Percentiles rank a stretch among this genome's conserved stretches.
phyloP scores from a whole-genome alignment of 2,113 vertebrate genomes.

The Sceloporus undulatus region DNA sequence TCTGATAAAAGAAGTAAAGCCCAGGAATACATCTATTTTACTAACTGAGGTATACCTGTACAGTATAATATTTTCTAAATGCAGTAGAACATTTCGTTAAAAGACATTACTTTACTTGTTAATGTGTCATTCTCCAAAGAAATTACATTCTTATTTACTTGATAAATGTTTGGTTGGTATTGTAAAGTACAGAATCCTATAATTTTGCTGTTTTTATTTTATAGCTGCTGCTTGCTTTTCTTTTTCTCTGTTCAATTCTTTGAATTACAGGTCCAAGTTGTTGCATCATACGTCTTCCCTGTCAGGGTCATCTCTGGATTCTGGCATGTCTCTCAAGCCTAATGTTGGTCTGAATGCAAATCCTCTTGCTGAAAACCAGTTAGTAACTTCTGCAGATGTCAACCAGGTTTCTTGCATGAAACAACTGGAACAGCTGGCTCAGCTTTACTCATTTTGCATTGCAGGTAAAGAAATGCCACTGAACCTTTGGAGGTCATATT shows the following conservation, averaged over 20 bases:
- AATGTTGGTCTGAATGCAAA: slow-evolving; percentile 73
- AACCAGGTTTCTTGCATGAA: slow-evolving; percentile 84
- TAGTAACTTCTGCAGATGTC: slow-evolving; percentile 80
- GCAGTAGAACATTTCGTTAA: background rate
- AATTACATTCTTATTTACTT: background rate
- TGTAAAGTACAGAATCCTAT: background rate
- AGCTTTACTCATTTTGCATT: slow-evolving; percentile 92
- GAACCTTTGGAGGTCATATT: background rate
- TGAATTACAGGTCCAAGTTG: slow-evolving; percentile 86
- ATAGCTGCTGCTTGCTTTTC: background rate
- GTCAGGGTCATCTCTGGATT: slow-evolving; percentile 74
- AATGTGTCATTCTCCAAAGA: background rate
- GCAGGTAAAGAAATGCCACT: slow-evolving; percentile 79
- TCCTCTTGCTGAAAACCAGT: slow-evolving; percentile 79
- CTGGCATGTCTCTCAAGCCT: slow-evolving; percentile 79
- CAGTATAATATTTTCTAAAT: background rate
- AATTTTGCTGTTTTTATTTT: background rate
- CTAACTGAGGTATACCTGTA: too few species aligned
- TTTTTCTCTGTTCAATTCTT: slow-evolving; percentile 23
- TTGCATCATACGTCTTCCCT: slow-evolving; percentile 81
- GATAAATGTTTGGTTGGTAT: background rate
- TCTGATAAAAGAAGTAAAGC: too few species aligned
- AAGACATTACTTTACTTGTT: background rate
- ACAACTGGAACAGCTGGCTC: slow-evolving; percentile 87
- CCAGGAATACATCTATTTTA: too few species aligned